phyloP scores from a whole-genome alignment of 2,888 invertebrate species.

The Rhamnusium bicolor region DNA sequence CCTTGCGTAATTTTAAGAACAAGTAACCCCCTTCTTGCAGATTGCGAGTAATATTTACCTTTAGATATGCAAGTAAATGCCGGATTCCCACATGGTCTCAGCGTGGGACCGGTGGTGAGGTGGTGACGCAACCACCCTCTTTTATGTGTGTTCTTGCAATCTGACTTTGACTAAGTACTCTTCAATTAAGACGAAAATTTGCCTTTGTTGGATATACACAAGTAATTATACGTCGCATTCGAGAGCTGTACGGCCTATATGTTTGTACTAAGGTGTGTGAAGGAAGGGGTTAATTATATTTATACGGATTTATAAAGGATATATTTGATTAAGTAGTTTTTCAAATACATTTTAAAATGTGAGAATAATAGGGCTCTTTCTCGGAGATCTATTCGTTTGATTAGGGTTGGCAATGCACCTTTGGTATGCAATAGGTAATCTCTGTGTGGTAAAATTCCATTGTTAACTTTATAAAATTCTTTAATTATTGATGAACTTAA shows the following conservation, averaged over 20 bases:
- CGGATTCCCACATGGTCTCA: slow-evolving; percentile 57
- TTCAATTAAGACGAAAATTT: slow-evolving; percentile 49
- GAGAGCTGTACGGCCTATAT: neutral
- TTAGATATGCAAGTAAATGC: slow-evolving; percentile 50
- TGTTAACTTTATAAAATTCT: neutral
- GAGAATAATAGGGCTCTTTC: neutral
- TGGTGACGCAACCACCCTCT: slow-evolving; percentile 55
- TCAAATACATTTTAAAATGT: neutral
- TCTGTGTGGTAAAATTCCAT: neutral
- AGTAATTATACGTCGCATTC: slow-evolving; percentile 28
- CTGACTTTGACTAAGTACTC: slow-evolving; percentile 55
- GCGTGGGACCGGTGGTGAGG: slow-evolving; percentile 59
- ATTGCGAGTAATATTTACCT: slow-evolving; percentile 55
- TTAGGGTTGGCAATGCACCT: neutral
- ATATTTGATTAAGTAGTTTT: slow-evolving; percentile 12
- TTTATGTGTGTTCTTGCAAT: slow-evolving; percentile 39
- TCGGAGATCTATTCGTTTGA: neutral
- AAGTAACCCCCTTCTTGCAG: slow-evolving; percentile 55
- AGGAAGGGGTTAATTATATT: slow-evolving; percentile 31
- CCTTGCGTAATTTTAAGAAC: slow-evolving; percentile 53
- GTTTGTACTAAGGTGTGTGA: slow-evolving; percentile 13
- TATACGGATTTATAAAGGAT: slow-evolving; percentile 9
- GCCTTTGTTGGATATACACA: slow-evolving; percentile 31
- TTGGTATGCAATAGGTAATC: neutral
- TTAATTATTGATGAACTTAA: too few relatives aligned